Conservation (phyloP, 2,113 vertebrate species). For the Otolemur garnettii region DNA sequence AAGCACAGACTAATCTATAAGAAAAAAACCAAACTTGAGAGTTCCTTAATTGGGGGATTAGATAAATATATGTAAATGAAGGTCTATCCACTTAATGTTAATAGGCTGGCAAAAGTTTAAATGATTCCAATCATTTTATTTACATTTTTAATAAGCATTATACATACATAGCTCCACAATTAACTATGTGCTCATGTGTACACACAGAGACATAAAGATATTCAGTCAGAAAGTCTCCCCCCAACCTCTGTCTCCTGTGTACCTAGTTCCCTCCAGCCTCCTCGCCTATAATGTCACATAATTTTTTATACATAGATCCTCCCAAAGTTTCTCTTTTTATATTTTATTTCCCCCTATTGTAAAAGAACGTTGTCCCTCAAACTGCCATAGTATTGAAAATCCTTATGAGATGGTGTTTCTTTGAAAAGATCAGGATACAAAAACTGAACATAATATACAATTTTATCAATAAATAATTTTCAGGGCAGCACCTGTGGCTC, state of each 20-base stretch:
- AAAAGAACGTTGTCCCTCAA: not conserved
- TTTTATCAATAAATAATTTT: not conserved
- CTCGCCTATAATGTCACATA: not conserved
- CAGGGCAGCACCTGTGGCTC: too few relatives aligned
- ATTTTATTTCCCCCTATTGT: not conserved
- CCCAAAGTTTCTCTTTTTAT: not conserved
- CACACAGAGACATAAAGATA: not conserved
- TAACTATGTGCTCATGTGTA: not conserved
- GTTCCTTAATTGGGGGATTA: not conserved
- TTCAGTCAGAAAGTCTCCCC: not conserved
- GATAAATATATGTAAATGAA: not conserved
- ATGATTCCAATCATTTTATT: not conserved
- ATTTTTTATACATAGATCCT: not conserved
- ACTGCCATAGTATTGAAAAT: constrained; percentile 21
- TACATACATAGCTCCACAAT: not conserved
- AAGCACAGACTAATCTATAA: not conserved
- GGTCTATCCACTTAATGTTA: not conserved
- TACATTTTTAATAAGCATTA: not conserved
- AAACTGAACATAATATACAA: not conserved
- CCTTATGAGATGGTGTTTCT: constrained; percentile 12
- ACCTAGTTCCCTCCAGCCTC: not conserved
- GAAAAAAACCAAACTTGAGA: not conserved
- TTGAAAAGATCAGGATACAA: not conserved
- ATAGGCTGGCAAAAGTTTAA: not conserved
- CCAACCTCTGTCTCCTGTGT: not conserved